Evolutionary conservation across 2,888 invertebrate genomes (phyloP).

Genomic region (Axea sp.): DNA sequence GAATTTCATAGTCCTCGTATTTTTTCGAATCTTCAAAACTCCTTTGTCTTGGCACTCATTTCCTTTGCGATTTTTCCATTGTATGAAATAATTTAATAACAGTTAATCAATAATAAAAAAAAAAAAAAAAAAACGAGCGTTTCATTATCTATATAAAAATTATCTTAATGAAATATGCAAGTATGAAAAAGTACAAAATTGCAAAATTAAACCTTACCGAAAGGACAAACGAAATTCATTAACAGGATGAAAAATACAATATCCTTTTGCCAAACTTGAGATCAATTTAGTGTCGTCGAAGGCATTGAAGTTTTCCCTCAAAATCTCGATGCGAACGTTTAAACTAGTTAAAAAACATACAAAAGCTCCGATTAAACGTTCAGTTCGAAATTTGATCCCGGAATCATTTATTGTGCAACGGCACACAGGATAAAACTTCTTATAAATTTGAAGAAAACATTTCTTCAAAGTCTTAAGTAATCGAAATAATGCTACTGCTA

Average conservation of each 20-base stretch:
- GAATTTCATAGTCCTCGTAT: conserved; percentile 58
- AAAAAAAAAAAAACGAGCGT: too few relatives aligned
- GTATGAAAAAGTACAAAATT: conserved; percentile 31
- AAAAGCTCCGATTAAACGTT: too few relatives aligned
- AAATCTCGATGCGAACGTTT: conserved; percentile 25
- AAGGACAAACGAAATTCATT: conserved; percentile 59
- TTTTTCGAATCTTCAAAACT: conserved; percentile 11
- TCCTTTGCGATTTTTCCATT: conserved; percentile 19
- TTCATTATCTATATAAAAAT: background rate
- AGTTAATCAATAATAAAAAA: too few relatives aligned
- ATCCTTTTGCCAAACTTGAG: conserved; percentile 61
- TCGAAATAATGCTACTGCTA: conserved; percentile 21
- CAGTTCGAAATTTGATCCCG: conserved; percentile 15
- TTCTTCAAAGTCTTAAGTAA: conserved; percentile 10
- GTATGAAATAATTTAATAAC: too few relatives aligned
- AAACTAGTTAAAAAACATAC: conserved; percentile 7
- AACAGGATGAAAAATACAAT: conserved; percentile 61
- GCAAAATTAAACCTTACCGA: conserved; percentile 20
- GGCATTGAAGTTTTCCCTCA: conserved; percentile 27
- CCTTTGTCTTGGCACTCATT: conserved; percentile 50
- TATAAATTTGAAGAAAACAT: conserved; percentile 12
- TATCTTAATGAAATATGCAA: conserved; percentile 2
- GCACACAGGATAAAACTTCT: conserved; percentile 21
- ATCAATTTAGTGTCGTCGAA: conserved; percentile 55
- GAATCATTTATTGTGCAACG: conserved; percentile 43